Base-by-base conservation (phyloP, 2,888 invertebrate genomes). In the Ferdinandea cuprea region DNA sequence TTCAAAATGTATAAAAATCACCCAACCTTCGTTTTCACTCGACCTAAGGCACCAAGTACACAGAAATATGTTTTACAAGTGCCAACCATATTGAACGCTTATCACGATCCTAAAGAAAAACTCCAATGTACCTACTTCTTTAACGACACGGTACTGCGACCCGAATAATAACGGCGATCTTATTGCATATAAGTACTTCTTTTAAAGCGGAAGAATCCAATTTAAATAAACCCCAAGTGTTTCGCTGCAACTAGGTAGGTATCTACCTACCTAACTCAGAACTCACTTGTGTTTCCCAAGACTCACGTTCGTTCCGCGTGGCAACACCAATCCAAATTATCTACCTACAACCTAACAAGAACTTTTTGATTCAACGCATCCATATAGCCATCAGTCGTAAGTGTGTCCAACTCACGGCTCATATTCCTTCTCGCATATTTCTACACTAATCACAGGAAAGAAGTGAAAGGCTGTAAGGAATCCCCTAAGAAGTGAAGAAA, bases 331-430 rank as follows among this genome's bases (percentile, higher is more conserved):
- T 25, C 58, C 40, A 61, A 65, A 28, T 6, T 50, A 13, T n/a
- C 9, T 50, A 52, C 40, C 21, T 48, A 40, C 21, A 50, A 65
- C 35, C 54, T 66, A 21, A 21, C n/a, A 58, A 54, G 52, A 28
- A 28, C 52, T 32, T 52, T 54, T 48, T 25, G 37, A 13, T 56
- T 40, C 25, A 30, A 7, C 8, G n/a, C n/a, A n/a, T n/a, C n/a
- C n/a, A n/a, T 15, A 66, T 8, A 58, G 65, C 73, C 76, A 28
- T 35, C 44, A 56, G 66, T 80, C 83, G 85, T 86, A 88, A 88
- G 89, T 86, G 89, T 89, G 89, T 86, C 87, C 87, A 88, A 86
- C 88, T 86, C 86, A 87, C 86, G 89, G 85, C 88, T 66, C 68
- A 42, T 71, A 73, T 69, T 48, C 59, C 46, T 32, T 68, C 48